Evolutionary conservation across 2,888 invertebrate genomes (phyloP).

Genomic region (Rhogogaster chlorosoma): DNA sequence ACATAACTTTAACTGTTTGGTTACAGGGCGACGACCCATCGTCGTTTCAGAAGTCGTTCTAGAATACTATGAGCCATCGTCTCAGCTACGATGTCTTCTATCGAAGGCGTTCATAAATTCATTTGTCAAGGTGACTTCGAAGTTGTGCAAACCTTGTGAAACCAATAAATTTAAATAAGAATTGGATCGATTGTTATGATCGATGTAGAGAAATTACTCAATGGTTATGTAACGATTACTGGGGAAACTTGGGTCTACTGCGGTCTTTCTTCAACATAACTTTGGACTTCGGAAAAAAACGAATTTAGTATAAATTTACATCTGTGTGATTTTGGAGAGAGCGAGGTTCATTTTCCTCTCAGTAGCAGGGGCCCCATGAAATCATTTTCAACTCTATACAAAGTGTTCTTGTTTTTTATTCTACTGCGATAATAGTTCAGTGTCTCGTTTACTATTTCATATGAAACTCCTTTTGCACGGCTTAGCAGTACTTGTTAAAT

Average conservation of each 20-base stretch:
- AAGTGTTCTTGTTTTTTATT: too few relatives aligned
- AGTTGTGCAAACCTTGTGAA: not conserved
- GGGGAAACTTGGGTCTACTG: not conserved
- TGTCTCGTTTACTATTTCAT: not conserved
- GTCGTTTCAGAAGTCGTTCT: conserved; percentile 13
- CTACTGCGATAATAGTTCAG: too few relatives aligned
- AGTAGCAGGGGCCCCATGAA: too few relatives aligned
- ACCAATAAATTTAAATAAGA: not conserved
- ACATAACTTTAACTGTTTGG: conserved; percentile 28
- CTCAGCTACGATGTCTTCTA: not conserved
- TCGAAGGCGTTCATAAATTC: conserved; percentile 10
- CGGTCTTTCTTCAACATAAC: too few relatives aligned
- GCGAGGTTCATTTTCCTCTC: too few relatives aligned
- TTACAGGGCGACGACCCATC: conserved; percentile 20
- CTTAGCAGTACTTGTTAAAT: not conserved
- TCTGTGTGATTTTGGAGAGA: too few relatives aligned
- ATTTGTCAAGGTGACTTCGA: not conserved
- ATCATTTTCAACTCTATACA: too few relatives aligned
- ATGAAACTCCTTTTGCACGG: not conserved
- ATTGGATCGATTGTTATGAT: not conserved
- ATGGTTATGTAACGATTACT: not conserved
- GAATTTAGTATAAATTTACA: too few relatives aligned
- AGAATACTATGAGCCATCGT: not conserved
- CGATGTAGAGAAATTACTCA: not conserved
- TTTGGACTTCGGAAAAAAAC: too few relatives aligned